Percentiles rank a stretch among this genome's conserved stretches.
Conservation (phyloP, 2,797 vertebrate genomes). For the Pitangus sulphuratus region DNA sequence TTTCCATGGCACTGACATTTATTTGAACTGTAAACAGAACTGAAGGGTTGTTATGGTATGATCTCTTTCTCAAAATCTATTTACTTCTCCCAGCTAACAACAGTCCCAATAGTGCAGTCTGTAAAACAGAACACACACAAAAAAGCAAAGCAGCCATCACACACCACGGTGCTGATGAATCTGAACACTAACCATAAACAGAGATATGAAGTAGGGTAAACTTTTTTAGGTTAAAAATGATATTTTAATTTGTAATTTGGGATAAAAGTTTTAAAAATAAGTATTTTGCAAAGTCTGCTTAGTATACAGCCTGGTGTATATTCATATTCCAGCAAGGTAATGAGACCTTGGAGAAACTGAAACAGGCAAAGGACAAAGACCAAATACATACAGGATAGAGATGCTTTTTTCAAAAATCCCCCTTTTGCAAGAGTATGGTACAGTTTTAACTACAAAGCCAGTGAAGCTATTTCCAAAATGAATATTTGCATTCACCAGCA, state of each 20-base stretch:
- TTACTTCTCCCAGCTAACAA: slow-evolving; percentile 36
- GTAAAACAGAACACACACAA: background rate
- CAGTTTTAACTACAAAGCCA: background rate
- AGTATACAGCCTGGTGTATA: background rate
- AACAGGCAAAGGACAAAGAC: background rate
- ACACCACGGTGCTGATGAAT: background rate
- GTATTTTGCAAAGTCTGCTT: background rate
- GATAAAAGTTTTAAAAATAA: background rate
- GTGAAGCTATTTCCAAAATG: background rate
- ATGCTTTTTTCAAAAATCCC: background rate
- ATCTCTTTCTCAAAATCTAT: slow-evolving; percentile 25
- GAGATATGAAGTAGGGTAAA: background rate
- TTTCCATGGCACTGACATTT: background rate
- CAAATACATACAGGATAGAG: background rate
- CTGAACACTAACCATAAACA: background rate
- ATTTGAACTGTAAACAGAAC: slow-evolving; percentile 50
- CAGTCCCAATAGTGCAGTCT: background rate
- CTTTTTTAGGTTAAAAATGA: background rate
- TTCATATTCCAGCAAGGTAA: background rate
- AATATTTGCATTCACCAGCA: background rate
- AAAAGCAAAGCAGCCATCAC: background rate
- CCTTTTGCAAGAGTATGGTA: background rate
- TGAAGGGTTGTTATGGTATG: slow-evolving; percentile 55
- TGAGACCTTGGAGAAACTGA: background rate
- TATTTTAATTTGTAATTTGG: background rate